Conservation (phyloP, 2,797 vertebrate species). For the Hydrolagus colliei region DNA sequence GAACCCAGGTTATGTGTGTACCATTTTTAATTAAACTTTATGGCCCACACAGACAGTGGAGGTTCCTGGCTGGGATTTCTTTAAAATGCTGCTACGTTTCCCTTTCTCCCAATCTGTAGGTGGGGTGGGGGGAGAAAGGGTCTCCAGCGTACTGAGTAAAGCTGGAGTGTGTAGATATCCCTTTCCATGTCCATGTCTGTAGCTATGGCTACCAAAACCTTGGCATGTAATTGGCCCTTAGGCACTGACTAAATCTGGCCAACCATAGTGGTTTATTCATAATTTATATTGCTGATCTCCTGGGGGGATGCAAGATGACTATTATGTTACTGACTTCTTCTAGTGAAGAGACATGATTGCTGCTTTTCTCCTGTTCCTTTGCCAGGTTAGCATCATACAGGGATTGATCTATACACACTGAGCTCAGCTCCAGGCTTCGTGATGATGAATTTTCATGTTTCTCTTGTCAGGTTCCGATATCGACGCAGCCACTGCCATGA, state of each 20-base stretch:
- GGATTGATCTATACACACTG: background rate
- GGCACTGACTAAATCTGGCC: conserved; percentile 54
- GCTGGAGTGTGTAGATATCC: background rate
- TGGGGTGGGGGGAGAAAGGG: too few species aligned
- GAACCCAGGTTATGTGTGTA: too few species aligned
- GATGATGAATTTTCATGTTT: conserved; percentile 41
- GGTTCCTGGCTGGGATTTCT: too few species aligned
- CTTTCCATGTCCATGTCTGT: conserved; percentile 46
- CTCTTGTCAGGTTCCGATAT: conserved; percentile 87
- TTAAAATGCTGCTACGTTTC: too few species aligned
- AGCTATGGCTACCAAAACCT: conserved; percentile 70
- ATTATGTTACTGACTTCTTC: background rate
- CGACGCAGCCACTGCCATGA: conserved; percentile 98
- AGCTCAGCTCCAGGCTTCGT: background rate
- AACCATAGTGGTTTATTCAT: conserved; percentile 57
- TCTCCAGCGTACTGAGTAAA: background rate
- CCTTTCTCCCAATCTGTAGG: too few species aligned
- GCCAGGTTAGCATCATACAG: background rate
- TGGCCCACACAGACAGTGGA: too few species aligned
- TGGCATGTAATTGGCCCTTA: conserved; percentile 38
- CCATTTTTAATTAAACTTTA: too few species aligned
- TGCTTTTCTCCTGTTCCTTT: background rate
- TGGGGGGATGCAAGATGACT: conserved; percentile 42
- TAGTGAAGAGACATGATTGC: conserved; percentile 6
- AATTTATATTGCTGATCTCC: conserved; percentile 56